phyloP scores from a whole-genome alignment of 35 echinoderm and acorn worm genomes.

The Lytechinus variegatus region DNA sequence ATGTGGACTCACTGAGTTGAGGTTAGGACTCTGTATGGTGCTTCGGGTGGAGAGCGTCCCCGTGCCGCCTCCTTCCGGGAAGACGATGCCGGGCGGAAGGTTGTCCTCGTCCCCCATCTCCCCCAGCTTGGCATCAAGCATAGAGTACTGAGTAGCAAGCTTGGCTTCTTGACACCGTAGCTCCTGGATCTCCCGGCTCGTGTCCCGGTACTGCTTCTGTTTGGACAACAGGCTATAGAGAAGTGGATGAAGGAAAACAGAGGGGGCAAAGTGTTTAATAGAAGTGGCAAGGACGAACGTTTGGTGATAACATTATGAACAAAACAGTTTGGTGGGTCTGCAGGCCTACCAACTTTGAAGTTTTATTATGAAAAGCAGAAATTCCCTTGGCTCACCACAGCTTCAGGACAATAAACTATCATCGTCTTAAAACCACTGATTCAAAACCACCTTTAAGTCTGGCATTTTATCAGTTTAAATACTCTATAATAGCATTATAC shows the following conservation, averaged over 20 bases:
- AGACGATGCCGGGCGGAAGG: conserved; percentile 70
- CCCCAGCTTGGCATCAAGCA: conserved; percentile 65
- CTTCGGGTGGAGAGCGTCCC: neutral
- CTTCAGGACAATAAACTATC: too few species aligned
- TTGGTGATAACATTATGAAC: too few species aligned
- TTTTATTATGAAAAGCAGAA: too few species aligned
- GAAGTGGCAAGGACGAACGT: neutral
- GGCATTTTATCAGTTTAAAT: too few species aligned
- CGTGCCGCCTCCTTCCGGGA: conserved; percentile 40
- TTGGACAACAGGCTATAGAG: conserved; percentile 75
- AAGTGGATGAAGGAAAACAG: neutral
- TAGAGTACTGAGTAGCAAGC: conserved; percentile 62
- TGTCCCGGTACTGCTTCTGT: conserved; percentile 87
- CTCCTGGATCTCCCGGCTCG: conserved; percentile 78
- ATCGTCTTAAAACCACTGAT: too few species aligned
- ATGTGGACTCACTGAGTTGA: neutral
- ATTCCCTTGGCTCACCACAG: too few species aligned
- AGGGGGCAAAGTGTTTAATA: neutral
- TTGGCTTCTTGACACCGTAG: conserved; percentile 86
- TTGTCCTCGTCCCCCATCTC: conserved; percentile 73
- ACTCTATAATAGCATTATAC: too few species aligned
- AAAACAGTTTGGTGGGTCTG: too few species aligned
- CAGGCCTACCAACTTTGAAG: too few species aligned
- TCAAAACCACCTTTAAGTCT: too few species aligned
- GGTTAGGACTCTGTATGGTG: conserved; percentile 5